These are phyloP conservation scores for Dasyornis broadbenti DNA, from an alignment of 2,113 vertebrate genomes.

Conservation along the genomic window DNA sequence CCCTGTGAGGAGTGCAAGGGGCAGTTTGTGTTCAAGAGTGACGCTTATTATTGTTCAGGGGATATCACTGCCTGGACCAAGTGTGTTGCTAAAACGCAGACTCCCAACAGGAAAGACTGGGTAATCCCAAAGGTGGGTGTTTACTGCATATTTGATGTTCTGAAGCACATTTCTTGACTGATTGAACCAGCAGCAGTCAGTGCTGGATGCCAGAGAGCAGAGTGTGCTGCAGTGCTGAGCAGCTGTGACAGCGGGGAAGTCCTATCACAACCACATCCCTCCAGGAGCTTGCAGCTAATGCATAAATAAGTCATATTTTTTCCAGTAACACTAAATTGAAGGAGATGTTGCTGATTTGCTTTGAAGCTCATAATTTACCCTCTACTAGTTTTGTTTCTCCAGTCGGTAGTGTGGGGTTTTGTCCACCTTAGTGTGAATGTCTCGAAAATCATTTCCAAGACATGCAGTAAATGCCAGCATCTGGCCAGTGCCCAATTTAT, in stretches of 20 bases:
- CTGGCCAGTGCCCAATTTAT: background rate
- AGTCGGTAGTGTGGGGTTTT: background rate
- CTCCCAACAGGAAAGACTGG: slow-evolving; percentile 87
- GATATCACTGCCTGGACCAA: slow-evolving; percentile 97
- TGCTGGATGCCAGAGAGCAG: background rate
- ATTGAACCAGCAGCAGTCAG: background rate
- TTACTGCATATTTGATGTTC: background rate
- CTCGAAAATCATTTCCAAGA: background rate
- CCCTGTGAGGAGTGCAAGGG: slow-evolving; percentile 86
- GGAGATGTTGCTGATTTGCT: background rate
- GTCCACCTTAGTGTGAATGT: background rate
- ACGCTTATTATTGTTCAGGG: slow-evolving; percentile 89
- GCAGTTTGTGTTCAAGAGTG: slow-evolving; percentile 91
- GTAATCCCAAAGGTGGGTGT: slow-evolving; percentile 85
- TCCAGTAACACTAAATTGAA: background rate
- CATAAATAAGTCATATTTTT: background rate
- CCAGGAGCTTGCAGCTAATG: background rate
- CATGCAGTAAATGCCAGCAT: background rate
- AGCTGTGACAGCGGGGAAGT: background rate
- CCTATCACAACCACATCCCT: background rate
- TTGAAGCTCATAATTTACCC: background rate
- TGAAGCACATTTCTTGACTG: background rate
- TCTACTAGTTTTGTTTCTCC: background rate
- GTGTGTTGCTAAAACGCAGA: slow-evolving; percentile 87
- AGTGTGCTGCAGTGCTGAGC: background rate